A percentile compares a stretch with the other conserved stretches of the same genome.
These are phyloP conservation scores for Macrobrachium nipponense DNA, from an alignment of 1,140 invertebrate species.

Conservation along the genomic window DNA sequence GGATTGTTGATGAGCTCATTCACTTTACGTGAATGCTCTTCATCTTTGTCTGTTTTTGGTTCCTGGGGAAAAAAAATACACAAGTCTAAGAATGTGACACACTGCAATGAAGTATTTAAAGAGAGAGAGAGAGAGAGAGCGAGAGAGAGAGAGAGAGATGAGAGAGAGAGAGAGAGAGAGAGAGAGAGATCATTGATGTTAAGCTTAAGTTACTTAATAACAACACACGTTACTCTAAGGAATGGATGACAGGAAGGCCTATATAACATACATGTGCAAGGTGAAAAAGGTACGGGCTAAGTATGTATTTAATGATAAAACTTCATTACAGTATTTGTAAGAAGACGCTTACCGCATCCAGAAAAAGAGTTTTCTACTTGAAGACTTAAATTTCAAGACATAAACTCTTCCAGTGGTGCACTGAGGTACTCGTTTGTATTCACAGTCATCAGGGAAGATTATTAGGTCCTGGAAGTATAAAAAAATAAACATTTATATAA, in stretches of 20 bases:
- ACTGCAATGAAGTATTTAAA: no score
- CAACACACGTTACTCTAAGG: no score
- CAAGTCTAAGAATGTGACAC: background rate
- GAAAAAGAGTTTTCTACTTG: constrained; percentile 92
- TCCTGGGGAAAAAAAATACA: constrained; percentile 75
- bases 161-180: no score
- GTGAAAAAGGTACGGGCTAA: background rate
- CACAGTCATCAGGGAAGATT: constrained; percentile 98
- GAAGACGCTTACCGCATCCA: constrained; percentile 85
- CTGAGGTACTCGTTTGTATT: constrained; percentile 93
- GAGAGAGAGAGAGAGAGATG: no score
- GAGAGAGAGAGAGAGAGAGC: no score
- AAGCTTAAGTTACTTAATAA: no score
- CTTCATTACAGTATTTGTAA: no score
- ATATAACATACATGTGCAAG: background rate
- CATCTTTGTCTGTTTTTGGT: constrained; percentile 96
- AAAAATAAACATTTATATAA: constrained; percentile 68
- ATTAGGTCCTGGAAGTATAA: constrained; percentile 86
- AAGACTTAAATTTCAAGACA: constrained; percentile 95
- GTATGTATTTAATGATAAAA: no score
- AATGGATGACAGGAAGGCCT: background rate
- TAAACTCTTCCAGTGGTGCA: constrained; percentile 97
- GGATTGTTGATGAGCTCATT: constrained; percentile 98
- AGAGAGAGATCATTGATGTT: no score
- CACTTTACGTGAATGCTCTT: constrained; percentile 88